phyloP scores from a whole-genome alignment of 1,140 invertebrate genomes.

The Trichonephila inaurata region DNA sequence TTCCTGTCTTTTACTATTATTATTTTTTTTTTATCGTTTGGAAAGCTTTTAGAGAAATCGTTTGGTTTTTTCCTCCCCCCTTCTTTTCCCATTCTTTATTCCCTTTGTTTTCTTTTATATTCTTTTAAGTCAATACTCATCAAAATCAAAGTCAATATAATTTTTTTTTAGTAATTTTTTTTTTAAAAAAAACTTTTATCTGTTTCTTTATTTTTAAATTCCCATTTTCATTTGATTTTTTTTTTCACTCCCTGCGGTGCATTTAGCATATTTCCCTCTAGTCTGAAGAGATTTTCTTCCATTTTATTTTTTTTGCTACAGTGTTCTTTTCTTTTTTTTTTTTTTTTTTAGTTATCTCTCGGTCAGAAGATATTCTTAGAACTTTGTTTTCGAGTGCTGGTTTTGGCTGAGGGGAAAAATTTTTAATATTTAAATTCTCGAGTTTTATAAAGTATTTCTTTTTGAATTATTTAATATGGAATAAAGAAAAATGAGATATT shows the following conservation, averaged over 20 bases:
- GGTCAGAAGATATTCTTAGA: neutral
- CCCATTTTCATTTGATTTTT: conserved; percentile 34
- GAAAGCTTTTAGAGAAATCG: conserved; percentile 46
- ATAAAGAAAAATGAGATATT: neutral
- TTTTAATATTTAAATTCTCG: neutral
- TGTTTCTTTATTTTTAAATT: neutral
- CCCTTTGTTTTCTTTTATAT: conserved; percentile 15
- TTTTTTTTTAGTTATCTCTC: neutral
- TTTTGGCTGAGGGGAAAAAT: neutral
- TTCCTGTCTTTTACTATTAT: neutral
- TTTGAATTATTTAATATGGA: neutral
- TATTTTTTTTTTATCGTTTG: conserved; percentile 7
- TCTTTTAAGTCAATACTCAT: conserved; percentile 58
- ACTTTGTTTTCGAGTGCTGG: neutral
- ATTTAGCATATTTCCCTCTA: conserved; percentile 47
- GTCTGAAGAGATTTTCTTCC: neutral
- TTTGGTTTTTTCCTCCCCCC: neutral
- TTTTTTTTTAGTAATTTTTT: neutral
- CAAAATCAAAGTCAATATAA: conserved; percentile 63
- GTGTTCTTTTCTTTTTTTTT: no score
- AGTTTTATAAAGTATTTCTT: neutral
- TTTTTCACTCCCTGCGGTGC: neutral
- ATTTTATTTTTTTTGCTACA: neutral
- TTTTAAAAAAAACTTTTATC: neutral
- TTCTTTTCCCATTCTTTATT: neutral